Base-by-base conservation (phyloP, 2,797 vertebrate species). In the Enteromius viviparus region DNA sequence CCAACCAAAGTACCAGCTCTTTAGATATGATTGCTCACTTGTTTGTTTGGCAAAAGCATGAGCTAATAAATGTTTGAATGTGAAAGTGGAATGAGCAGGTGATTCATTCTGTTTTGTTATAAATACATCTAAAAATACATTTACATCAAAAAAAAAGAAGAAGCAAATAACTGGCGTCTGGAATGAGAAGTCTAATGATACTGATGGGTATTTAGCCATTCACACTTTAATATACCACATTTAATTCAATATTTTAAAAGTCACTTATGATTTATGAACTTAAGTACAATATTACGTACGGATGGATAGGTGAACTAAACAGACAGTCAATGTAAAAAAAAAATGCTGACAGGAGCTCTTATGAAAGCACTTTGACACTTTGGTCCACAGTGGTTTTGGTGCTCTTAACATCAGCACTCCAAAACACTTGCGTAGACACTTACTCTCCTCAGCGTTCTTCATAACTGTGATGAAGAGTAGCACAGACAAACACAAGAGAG, bases 391-490 rank as follows among this genome's bases (percentile, higher is more conserved):
- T 64, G 75, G 75, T 7, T 77, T 64, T 77, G 75, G 37, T 29
- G 75, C 15, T 23, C 1, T 21, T 9, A 77, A 45, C 79, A 62
- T 72, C 68, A 62, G 53, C 79, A 72, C 53, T 72, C n/a, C 5
- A 72, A 80, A 80, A 80, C 37, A n/a, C 78, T 32, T n/a, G 37
- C 19, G 1, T 60, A 60, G 66, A 80, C 66, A 80, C 42, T 79
- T 79, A 53, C 32, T 47, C 60, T 42, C 51, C 11, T 58, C 34
- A 55, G 9, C 10, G 6, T 37, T 58, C 15, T 29, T 58, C 78
- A 58, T 80, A 58, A 58, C 66, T 58, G 65, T 69, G 34, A 58
- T 29, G 6, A 32, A 34, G 7, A 23, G 8, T 4, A 12, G 78
- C 23, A 69, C 65, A 70, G 65, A 71, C 10, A 45, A 71, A 58